These are phyloP conservation scores for Manis crassicaudata DNA, from an alignment of 2,797 vertebrate species.

Conservation along the genomic window DNA sequence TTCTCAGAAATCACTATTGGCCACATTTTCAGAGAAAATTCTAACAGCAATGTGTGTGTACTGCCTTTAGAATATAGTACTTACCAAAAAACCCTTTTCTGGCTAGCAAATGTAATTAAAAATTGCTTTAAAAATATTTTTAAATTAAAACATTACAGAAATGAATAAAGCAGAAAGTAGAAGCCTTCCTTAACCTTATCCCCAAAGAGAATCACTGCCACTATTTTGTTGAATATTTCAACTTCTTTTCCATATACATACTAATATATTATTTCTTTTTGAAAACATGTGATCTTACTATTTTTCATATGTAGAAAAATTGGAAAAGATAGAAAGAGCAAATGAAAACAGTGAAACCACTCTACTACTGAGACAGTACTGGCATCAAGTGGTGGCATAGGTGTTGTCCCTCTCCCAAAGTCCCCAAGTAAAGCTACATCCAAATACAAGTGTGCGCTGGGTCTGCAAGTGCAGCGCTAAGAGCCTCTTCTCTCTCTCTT, in stretches of 20 bases:
- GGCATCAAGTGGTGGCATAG: neutral
- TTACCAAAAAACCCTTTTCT: neutral
- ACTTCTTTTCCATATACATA: neutral
- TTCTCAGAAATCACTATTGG: neutral
- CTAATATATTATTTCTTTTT: neutral
- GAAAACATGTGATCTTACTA: neutral
- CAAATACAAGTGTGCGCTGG: neutral
- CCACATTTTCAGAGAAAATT: slow-evolving; percentile 42
- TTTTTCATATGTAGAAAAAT: slow-evolving; percentile 25
- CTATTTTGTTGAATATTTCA: neutral
- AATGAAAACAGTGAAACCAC: neutral
- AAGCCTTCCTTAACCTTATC: neutral
- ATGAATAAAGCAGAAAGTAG: neutral
- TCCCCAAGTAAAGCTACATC: neutral
- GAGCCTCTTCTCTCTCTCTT: neutral
- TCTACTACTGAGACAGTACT: neutral
- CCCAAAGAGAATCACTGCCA: neutral
- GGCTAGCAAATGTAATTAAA: neutral
- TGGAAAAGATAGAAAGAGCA: neutral
- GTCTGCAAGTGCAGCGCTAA: neutral
- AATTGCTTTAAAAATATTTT: slow-evolving; percentile 24
- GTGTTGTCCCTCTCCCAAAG: neutral
- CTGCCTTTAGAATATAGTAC: neutral
- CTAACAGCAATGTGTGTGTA: neutral
- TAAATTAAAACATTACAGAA: slow-evolving; percentile 7